These are phyloP conservation scores for Anthoscopus minutus DNA, from an alignment of 2,113 vertebrate species.

Conservation along the genomic window DNA sequence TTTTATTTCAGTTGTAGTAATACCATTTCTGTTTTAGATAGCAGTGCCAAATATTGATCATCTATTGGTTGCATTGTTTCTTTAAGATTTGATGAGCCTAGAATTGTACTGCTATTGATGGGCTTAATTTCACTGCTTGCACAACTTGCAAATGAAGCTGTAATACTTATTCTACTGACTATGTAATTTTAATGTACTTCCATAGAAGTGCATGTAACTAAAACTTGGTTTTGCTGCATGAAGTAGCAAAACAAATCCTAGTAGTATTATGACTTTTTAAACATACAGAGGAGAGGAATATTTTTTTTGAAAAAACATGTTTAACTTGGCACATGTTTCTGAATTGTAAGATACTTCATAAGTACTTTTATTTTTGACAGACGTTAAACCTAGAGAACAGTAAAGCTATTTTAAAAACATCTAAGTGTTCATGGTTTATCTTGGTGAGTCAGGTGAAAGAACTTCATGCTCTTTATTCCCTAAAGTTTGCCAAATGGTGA, in stretches of 20 bases:
- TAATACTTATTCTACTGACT: neutral
- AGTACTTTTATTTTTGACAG: neutral
- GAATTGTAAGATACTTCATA: neutral
- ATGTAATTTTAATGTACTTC: neutral
- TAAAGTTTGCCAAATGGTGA: neutral
- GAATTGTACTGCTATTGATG: neutral
- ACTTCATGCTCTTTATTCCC: neutral
- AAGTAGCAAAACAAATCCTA: neutral
- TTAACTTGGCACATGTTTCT: neutral
- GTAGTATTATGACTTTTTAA: neutral
- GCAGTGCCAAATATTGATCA: neutral
- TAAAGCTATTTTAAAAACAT: neutral
- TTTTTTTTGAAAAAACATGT: neutral
- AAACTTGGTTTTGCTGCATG: neutral
- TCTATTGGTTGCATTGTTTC: neutral
- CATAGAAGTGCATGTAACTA: rapidly evolving
- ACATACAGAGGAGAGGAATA: neutral
- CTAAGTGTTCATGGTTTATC: neutral
- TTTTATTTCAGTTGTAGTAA: neutral
- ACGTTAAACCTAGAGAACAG: neutral
- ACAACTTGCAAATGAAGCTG: neutral
- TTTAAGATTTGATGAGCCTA: neutral
- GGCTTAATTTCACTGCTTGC: neutral
- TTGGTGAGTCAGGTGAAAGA: neutral
- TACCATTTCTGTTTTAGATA: neutral